phyloP scores from a whole-genome alignment of 64 coral and sea anemone genomes.

The Acropora yongei region DNA sequence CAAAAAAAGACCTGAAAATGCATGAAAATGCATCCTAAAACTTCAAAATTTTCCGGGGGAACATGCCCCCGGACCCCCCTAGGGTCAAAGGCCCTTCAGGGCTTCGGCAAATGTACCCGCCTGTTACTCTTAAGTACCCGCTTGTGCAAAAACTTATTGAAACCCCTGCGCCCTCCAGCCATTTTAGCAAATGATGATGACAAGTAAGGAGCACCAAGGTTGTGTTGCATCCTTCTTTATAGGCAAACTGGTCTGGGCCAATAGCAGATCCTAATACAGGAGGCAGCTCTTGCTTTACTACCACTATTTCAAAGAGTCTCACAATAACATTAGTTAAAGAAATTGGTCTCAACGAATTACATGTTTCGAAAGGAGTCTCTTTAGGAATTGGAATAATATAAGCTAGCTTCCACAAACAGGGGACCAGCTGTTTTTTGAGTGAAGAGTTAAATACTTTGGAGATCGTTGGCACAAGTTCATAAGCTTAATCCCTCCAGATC shows the following conservation, averaged over 20 bases:
- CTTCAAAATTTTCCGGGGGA: too few relatives aligned
- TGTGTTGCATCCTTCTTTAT: neutral
- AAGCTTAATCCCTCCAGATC: neutral
- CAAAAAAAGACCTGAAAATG: neutral
- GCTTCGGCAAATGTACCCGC: too few relatives aligned
- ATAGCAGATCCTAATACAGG: neutral
- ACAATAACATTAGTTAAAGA: neutral
- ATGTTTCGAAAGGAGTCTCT: neutral
- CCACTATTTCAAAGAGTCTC: neutral
- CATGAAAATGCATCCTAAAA: too few relatives aligned
- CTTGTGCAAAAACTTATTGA: too few relatives aligned
- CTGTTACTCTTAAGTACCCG: too few relatives aligned
- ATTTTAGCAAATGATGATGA: too few relatives aligned
- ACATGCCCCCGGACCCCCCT: too few relatives aligned
- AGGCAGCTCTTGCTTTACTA: neutral
- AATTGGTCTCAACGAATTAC: neutral
- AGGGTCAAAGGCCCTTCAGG: too few relatives aligned
- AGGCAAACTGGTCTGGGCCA: neutral
- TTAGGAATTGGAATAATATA: neutral
- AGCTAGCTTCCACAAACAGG: neutral
- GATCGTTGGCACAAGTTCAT: neutral
- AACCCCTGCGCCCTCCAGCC: too few relatives aligned
- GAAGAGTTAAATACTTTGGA: neutral
- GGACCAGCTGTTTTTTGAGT: neutral
- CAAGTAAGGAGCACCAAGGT: too few relatives aligned